Evolutionary conservation across 1,140 invertebrate genomes (phyloP), one percentile per base, ranked within the genome.

Genomic region (Eurosta solidaginis): DNA sequence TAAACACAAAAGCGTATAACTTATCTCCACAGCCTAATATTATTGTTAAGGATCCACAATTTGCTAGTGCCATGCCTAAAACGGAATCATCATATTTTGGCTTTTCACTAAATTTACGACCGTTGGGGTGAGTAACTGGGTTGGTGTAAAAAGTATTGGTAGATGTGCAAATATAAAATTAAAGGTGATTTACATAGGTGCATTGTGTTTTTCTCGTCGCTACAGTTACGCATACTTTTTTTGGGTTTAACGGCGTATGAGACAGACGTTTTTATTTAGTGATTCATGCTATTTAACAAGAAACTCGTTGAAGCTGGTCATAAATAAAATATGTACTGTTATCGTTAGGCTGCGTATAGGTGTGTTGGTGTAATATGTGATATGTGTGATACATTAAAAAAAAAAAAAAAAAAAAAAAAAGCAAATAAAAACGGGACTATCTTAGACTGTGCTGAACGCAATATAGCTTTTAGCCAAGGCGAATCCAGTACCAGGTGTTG

Each of bases 61-160:
- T 83, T 14, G 77, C 76, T 14, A 83, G 82, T n/a, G 76, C 6
- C n/a, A 50, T 85, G 78, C 82, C 84, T 29, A 87, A 88, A 82
- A 79, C 80, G 74, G 82, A 82, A 80, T 82, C 83, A 77, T 88
- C 87, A 82, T 88, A 88, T 81, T 88, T 88, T 77, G 87, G 87
- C 74, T 88, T 80, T 75, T 83, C 78, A 42, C 81, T 87, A 78
- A 86, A 78, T 68, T 76, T 87, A 75, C 81, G 85, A 76, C 81
- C 81, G 36, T 80, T 81, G 73, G 84, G 85, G 85, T 87, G 82
- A 87, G 84, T 83, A 59, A 36, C 1, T 12, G n/a, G 25, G 7
- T 25, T 44, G 42, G 45, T 25, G 49, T 22, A 14, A 33, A 4
- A 50, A 27, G 45, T 22, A 33, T 20, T 29, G 10, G 20, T 17